Evolutionary conservation across 2,888 invertebrate species (phyloP).

Genomic region (Drosophila aldrichi): DNA sequence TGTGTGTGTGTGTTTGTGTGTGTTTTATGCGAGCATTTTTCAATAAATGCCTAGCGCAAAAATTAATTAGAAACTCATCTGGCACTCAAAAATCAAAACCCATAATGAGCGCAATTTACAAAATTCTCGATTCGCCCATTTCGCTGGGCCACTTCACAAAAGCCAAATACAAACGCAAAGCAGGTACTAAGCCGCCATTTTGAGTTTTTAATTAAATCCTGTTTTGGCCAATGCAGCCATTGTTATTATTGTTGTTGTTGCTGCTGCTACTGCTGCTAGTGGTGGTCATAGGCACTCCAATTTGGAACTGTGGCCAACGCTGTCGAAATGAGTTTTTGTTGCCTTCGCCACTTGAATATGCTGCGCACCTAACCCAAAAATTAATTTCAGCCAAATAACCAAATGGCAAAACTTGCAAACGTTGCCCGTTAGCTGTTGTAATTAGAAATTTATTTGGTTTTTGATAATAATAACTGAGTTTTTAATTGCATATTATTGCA

Average conservation of each 20-base stretch:
- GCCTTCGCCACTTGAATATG: constrained; percentile 46
- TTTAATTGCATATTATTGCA: constrained; percentile 68
- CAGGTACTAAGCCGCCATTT: constrained; percentile 63
- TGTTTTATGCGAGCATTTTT: constrained; percentile 54
- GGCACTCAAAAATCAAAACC: constrained; percentile 70
- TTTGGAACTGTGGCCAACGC: constrained; percentile 48
- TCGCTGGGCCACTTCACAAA: constrained; percentile 18
- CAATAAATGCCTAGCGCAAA: constrained; percentile 54
- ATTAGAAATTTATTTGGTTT: constrained; percentile 80
- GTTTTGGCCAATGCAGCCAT: constrained; percentile 49
- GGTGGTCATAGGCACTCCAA: constrained; percentile 56
- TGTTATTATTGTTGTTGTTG: constrained; percentile 40
- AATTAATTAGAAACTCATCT: constrained; percentile 69
- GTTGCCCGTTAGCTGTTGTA: constrained; percentile 39
- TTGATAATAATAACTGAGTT: constrained; percentile 60
- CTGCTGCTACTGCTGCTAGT: constrained; percentile 33
- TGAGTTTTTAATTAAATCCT: constrained; percentile 72
- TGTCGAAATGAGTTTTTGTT: constrained; percentile 63
- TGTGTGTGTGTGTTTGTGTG: constrained; percentile 5
- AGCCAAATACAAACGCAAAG: constrained; percentile 31
- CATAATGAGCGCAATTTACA: constrained; percentile 74
- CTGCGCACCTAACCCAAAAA: constrained; percentile 49
- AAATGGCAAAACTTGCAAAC: constrained; percentile 33
- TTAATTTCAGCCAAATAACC: constrained; percentile 65
- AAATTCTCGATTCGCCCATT: constrained; percentile 59